Evolutionary conservation across 2,797 vertebrate species (phyloP).

Genomic region (Pseudochirops cupreus): DNA sequence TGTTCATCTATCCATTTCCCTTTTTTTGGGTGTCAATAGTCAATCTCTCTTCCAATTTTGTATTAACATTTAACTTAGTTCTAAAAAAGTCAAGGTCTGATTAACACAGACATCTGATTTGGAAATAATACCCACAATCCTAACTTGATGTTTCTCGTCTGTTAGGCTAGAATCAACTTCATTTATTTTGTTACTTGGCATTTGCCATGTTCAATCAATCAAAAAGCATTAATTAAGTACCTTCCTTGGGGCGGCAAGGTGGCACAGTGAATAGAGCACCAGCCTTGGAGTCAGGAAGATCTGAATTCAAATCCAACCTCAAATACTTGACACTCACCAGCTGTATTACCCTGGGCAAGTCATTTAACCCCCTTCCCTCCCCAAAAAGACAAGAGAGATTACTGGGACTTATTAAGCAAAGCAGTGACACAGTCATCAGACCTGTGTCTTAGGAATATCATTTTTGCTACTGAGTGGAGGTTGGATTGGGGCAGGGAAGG

Average conservation of each 20-base stretch:
- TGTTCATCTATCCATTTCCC: not conserved
- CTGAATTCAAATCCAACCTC: no score
- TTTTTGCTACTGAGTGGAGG: not conserved
- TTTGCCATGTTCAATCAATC: not conserved
- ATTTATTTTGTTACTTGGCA: not conserved
- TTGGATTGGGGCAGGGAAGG: not conserved
- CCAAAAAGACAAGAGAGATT: not conserved
- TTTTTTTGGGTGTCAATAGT: not conserved
- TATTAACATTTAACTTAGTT: not conserved
- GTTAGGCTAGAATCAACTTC: not conserved
- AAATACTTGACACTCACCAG: no score
- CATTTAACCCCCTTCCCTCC: no score
- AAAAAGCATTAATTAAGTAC: not conserved
- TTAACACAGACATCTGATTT: not conserved
- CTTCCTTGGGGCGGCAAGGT: not conserved
- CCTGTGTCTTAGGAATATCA: not conserved
- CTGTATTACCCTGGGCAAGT: no score
- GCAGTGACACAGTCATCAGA: not conserved
- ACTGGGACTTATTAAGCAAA: not conserved
- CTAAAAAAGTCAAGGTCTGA: not conserved
- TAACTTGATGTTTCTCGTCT: not conserved
- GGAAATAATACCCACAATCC: not conserved
- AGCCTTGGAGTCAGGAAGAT: no score
- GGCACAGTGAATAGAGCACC: no score
- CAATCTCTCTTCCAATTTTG: not conserved